phyloP scores from a whole-genome alignment of 2,113 vertebrate species.

The Plestiodon gilberti region DNA sequence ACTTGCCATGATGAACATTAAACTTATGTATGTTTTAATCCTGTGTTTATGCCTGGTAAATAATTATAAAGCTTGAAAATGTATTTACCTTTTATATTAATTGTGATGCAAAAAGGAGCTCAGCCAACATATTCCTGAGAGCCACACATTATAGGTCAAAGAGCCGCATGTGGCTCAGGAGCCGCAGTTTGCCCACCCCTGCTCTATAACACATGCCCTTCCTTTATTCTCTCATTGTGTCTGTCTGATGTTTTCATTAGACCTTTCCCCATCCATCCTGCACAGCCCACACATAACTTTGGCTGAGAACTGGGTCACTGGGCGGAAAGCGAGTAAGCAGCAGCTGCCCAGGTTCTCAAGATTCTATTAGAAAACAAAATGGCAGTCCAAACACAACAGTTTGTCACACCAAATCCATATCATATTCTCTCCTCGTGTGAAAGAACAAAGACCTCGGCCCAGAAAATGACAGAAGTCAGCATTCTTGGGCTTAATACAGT shows the following conservation, averaged over 20 bases:
- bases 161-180: too few species aligned
- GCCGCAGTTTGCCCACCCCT: too few species aligned
- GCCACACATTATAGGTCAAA: too few species aligned
- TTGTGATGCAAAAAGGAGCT: too few species aligned
- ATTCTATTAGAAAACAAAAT: conserved; percentile 4
- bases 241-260: neutral
- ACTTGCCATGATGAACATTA: too few species aligned
- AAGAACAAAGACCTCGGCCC: neutral
- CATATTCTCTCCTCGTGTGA: neutral
- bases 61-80: too few species aligned
- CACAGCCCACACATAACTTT: neutral
- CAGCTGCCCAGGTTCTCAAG: neutral
- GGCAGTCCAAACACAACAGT: neutral
- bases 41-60: too few species aligned
- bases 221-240: neutral
- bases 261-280: neutral
- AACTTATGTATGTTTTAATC: too few species aligned
- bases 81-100: too few species aligned
- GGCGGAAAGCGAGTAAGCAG: neutral
- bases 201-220: neutral
- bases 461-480: neutral
- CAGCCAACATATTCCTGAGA: too few species aligned
- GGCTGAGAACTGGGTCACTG: neutral
- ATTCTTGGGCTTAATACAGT: neutral
- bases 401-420: neutral